These are phyloP conservation scores for Drosophila limbata DNA, from an alignment of 2,888 invertebrate species.

Conservation along the genomic window DNA sequence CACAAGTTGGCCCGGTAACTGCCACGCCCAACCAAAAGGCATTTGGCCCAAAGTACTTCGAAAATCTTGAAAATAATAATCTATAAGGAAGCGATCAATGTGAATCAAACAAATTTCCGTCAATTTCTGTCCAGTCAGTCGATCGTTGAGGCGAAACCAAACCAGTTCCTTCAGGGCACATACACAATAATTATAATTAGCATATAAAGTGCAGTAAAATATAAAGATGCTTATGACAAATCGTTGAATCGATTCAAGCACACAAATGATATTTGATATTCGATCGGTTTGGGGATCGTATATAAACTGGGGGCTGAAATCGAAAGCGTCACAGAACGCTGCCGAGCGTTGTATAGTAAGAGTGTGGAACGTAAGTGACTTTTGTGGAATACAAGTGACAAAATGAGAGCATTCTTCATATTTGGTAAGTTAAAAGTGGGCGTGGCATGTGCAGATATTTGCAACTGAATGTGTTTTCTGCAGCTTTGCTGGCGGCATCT, in stretches of 20 bases:
- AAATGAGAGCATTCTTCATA: conserved; percentile 50
- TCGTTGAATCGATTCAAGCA: conserved; percentile 12
- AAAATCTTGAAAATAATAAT: conserved; percentile 15
- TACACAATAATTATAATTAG: conserved; percentile 29
- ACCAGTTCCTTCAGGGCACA: conserved; percentile 53
- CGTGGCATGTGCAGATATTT: background rate
- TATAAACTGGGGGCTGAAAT: conserved; percentile 45
- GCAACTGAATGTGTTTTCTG: background rate
- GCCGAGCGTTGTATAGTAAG: conserved; percentile 21
- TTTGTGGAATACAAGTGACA: conserved; percentile 5
- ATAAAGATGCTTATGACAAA: conserved; percentile 37
- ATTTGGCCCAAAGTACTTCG: conserved; percentile 19
- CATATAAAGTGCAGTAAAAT: conserved; percentile 36
- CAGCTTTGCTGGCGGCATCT: conserved; percentile 45
- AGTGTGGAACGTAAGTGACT: background rate
- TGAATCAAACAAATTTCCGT: conserved; percentile 21
- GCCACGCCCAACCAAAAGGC: conserved; percentile 25
- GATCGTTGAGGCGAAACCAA: conserved; percentile 49
- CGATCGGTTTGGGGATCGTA: conserved; percentile 35
- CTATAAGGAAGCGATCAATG: conserved; percentile 62
- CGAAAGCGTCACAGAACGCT: conserved; percentile 51
- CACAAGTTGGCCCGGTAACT: background rate
- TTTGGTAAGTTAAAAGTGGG: conserved; percentile 46
- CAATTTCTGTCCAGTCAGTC: conserved; percentile 30
- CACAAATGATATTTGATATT: conserved; percentile 35